Conservation (phyloP, 2,888 invertebrate species). For the Torymus auratus region DNA sequence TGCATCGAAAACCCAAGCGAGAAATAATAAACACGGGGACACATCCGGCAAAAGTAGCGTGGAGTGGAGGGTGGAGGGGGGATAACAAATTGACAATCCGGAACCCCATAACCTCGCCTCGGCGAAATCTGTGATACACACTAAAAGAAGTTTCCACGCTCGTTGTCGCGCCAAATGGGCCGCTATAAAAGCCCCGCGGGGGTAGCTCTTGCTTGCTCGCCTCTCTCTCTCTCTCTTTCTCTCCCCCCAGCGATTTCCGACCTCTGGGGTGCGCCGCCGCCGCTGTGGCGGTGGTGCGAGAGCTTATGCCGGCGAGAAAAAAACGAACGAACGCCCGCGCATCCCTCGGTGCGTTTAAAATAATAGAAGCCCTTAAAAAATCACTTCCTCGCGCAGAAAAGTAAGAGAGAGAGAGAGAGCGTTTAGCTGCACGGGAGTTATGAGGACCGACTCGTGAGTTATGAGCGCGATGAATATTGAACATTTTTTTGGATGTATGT, state of each 20-base stretch:
- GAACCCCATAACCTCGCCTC: conserved; percentile 68
- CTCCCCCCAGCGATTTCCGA: conserved; percentile 50
- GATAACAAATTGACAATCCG: conserved; percentile 76
- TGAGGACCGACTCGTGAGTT: not conserved
- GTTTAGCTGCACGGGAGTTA: not conserved
- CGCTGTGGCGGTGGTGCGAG: conserved; percentile 8
- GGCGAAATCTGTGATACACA: conserved; percentile 68
- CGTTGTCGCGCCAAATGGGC: conserved; percentile 77
- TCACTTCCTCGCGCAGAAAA: conserved; percentile 46
- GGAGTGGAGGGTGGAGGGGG: conserved; percentile 12
- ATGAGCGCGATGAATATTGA: conserved; percentile 2
- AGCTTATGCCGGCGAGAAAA: conserved; percentile 58
- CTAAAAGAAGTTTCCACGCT: conserved; percentile 74
- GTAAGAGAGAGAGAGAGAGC: not conserved
- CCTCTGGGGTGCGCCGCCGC: conserved; percentile 24
- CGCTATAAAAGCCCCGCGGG: conserved; percentile 73
- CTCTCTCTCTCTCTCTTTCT: conserved; percentile 1
- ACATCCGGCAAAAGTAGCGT: no score
- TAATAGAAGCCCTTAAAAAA: conserved; percentile 60
- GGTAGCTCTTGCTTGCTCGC: conserved; percentile 56
- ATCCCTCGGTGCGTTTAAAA: conserved; percentile 50
- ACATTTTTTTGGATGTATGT: not conserved
- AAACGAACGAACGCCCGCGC: conserved; percentile 15
- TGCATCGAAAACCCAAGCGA: conserved; percentile 40
- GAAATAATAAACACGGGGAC: conserved; percentile 59